Evolutionary conservation across 2,888 invertebrate species (phyloP), one percentile per base, ranked within the genome.

Genomic region (Caenorhabditis wallacei): DNA sequence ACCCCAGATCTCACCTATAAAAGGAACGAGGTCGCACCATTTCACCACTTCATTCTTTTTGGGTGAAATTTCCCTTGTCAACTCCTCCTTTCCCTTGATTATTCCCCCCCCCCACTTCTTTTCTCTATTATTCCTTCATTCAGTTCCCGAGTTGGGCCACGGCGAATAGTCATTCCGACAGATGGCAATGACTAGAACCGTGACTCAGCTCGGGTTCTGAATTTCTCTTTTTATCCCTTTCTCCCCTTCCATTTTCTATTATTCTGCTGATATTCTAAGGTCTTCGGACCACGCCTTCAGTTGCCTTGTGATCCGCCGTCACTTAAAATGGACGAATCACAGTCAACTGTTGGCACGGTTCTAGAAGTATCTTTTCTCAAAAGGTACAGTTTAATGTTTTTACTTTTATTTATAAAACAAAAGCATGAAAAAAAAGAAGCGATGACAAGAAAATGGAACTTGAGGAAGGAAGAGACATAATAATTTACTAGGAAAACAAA

Each of bases 321-420:
- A 18, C 16, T 20, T 53, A 24, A 48, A n/a, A 48, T 26, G 74
- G 76, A 70, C 83, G 86, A 82, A 86, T 86, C 86, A 86, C 86
- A 86, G 86, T 82, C 84, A 84, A 84, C 83, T 86, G 86, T 80
- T 81, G 84, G 86, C 74, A 81, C 72, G 80, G 83, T 72, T 53
- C 51, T 72, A 37, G 71, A 64, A 54, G 40, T 37, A 51, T 18
- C 22, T 16, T n/a, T 57, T 37, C 16, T n/a, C n/a, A n/a, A 5
- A 35, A 63, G 48, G 53, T 26, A 22, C 2, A 10, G 56, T 56
- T 61, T 61, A 11, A 18, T n/a, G 0, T n/a, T 18, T 79, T 79
- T 20, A 30, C 30, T 30, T 30, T 30, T 30, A 79, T 70, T 79
- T 26, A 43, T 22, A 24, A 59, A 59, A 59, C 40, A 18, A 10